These are phyloP conservation scores for Uropsilus gracilis DNA, from an alignment of 2,113 vertebrate species.

Conservation along the genomic window DNA sequence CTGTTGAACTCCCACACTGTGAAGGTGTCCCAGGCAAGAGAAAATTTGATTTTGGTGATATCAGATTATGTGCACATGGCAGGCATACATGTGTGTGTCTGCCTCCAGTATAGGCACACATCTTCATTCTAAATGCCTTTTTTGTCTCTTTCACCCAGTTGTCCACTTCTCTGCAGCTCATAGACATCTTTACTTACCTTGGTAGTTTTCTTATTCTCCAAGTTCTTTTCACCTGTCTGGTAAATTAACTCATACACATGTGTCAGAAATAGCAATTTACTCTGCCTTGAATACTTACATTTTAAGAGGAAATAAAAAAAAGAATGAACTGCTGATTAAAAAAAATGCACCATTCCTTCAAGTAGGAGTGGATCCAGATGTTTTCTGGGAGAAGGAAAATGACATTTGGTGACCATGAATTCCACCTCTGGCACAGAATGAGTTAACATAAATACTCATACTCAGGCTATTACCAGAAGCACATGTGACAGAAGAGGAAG, in stretches of 20 bases:
- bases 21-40: background rate
- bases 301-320: conserved; percentile 16
- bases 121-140: background rate
- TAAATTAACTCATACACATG: background rate
- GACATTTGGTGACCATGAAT: background rate
- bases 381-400: background rate
- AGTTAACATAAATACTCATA: background rate
- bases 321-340: background rate
- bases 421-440: background rate
- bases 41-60: background rate
- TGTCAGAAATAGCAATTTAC: conserved; percentile 34
- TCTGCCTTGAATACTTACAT: background rate
- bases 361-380: background rate
- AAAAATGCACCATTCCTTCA: background rate
- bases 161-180: background rate
- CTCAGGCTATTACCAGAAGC: background rate
- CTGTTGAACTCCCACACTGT: background rate
- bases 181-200: background rate
- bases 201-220: conserved; percentile 11
- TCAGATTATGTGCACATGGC: background rate
- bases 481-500: background rate
- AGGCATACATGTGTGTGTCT: background rate
- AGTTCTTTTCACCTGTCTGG: background rate
- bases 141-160: background rate
- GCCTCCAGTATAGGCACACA: background rate